Conservation (phyloP, 2,888 invertebrate species). For the Dryobotodes eremita region DNA sequence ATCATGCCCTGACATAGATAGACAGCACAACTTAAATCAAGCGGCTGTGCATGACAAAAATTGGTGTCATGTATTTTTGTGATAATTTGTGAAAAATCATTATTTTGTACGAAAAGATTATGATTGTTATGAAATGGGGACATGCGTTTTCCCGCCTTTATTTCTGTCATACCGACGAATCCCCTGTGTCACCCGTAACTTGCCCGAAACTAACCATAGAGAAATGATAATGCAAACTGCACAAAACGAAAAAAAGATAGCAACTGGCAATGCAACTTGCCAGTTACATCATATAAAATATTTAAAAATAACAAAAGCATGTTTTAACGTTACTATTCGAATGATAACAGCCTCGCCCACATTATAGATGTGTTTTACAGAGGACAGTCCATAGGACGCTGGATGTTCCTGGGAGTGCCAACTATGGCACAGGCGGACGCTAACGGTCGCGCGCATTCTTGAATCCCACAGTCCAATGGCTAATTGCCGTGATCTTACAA, state of each 20-base stretch:
- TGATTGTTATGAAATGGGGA: not conserved
- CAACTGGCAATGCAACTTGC: not conserved
- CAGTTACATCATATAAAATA: conserved; percentile 28
- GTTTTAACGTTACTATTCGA: conserved; percentile 25
- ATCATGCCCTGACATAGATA: conserved; percentile 69
- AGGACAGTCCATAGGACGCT: conserved; percentile 41
- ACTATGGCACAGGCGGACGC: conserved; percentile 85
- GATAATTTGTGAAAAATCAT: not conserved
- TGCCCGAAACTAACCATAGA: not conserved
- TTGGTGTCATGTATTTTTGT: conserved; percentile 2
- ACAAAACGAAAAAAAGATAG: conserved; percentile 2
- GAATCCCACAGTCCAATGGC: conserved; percentile 76
- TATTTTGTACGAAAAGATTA: not conserved
- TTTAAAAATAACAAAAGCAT: conserved; percentile 54
- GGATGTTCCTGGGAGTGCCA: conserved; percentile 77
- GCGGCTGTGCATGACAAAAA: not conserved
- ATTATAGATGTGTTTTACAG: conserved; percentile 41
- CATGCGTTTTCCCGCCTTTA: not conserved
- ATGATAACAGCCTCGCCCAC: conserved; percentile 56
- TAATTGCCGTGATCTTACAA: conserved; percentile 84
- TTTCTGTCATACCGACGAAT: not conserved
- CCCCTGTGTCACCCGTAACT: too few relatives aligned
- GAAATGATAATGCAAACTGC: conserved; percentile 1
- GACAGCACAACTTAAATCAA: conserved; percentile 45
- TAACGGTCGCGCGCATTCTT: conserved; percentile 88